These are phyloP conservation scores for Acanthosoma haemorrhoidale DNA, from an alignment of 2,888 invertebrate species.

Conservation along the genomic window DNA sequence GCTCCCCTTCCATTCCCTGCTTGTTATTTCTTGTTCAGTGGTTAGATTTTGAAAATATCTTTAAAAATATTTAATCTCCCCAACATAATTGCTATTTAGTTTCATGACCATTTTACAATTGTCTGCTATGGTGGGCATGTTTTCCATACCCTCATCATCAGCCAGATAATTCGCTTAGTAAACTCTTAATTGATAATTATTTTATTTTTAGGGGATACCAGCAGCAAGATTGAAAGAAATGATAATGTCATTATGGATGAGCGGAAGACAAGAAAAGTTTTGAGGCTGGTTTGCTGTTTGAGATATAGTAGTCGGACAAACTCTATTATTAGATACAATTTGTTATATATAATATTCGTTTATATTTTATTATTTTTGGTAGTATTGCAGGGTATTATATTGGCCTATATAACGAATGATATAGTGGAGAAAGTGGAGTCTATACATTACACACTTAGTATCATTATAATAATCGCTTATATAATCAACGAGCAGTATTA, in stretches of 20 bases:
- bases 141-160: too few relatives aligned
- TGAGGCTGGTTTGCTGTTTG: background rate
- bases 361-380: background rate
- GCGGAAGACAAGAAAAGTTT: background rate
- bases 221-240: too few relatives aligned
- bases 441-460: background rate
- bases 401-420: background rate
- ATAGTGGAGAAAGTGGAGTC: constrained; percentile 3
- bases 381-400: background rate
- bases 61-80: too few relatives aligned
- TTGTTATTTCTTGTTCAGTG: too few relatives aligned
- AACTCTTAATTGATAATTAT: background rate
- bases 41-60: too few relatives aligned
- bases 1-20: too few relatives aligned
- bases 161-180: too few relatives aligned
- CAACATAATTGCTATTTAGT: too few relatives aligned
- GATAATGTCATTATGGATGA: background rate
- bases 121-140: too few relatives aligned
- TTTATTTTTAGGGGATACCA: background rate
- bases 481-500: constrained; percentile 8
- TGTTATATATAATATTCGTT: background rate
- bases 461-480: background rate
- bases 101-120: too few relatives aligned
- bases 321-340: background rate
- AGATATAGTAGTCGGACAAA: background rate